These are phyloP conservation scores for Acestrorhynchus altus DNA, from an alignment of 2,797 vertebrate species.

Conservation along the genomic window DNA sequence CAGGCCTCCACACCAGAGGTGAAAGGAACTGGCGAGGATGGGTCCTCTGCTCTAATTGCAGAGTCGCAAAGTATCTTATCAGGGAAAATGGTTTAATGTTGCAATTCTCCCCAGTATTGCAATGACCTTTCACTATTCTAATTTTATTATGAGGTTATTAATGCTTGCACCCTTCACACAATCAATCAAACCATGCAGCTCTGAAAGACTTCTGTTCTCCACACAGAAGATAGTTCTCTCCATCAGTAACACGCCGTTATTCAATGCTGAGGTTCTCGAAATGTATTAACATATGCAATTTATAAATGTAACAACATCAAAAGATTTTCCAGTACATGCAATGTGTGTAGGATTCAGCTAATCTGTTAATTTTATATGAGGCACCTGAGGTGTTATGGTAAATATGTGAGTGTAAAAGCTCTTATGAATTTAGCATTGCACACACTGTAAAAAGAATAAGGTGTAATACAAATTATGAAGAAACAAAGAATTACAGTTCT, in stretches of 20 bases:
- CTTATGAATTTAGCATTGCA: too few species aligned
- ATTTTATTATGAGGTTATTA: constrained; percentile 56
- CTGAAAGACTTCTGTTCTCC: constrained; percentile 13
- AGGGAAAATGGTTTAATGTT: constrained; percentile 37
- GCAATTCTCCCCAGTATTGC: constrained; percentile 23
- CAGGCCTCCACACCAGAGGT: constrained; percentile 21
- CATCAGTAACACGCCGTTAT: constrained; percentile 8
- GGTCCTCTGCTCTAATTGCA: constrained; percentile 33
- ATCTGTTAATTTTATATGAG: constrained; percentile 8
- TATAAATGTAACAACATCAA: constrained; percentile 15
- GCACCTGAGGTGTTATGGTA: neutral
- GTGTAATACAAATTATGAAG: too few species aligned
- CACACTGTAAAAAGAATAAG: too few species aligned
- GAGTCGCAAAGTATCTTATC: constrained; percentile 36
- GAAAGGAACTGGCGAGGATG: constrained; percentile 28
- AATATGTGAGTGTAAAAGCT: neutral
- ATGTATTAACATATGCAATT: constrained; percentile 14
- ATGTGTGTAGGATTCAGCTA: neutral
- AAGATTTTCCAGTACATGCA: neutral
- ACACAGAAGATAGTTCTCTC: constrained; percentile 9
- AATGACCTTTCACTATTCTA: constrained; percentile 57
- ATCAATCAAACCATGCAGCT: constrained; percentile 14
- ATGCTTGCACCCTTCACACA: constrained; percentile 23
- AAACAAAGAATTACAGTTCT: too few species aligned
- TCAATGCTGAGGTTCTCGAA: constrained; percentile 1